Base-by-base conservation (phyloP, 2,888 invertebrate genomes). In the Heliconius aoede region DNA sequence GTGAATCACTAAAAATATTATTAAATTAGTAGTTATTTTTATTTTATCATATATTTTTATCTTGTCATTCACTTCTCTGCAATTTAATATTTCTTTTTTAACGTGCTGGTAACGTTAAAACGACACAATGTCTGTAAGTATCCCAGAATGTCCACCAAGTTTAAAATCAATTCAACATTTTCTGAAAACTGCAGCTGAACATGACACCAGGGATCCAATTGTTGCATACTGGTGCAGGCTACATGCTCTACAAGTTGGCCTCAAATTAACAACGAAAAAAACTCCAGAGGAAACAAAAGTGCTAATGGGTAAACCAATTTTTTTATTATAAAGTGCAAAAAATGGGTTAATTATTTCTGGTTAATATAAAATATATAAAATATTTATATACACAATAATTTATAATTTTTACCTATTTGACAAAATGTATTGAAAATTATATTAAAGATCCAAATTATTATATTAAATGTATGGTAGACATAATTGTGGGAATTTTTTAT, bases 201-300 rank as follows among this genome's bases (percentile, higher is more conserved):
- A 99, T 94, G 99, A 99, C 86, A 94, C 95, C 55, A 95, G 99
- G 83, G 99, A 99, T 94, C 95, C 97, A 58, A 96, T 98, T 55
- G 96, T 99, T 64, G 96, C 98, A 69, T 99, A 99, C 91, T 99
- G 99, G 98, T 96, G 98, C 89, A 96, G 99, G 36, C 95, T 99
- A 74, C 98, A 98, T 92, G 98, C 99, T 0, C 95, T 99, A 74
- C 98, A 99, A 95, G 95, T 96, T 76, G 99, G 98, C 0, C 95
- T 99, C 82, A 97, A 97, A 88, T 86, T 96, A 80, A 97, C 95
- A 84, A 91, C 89, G 5, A 97, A 96, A 72, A 98, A 97, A 88
- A 97, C 97, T 64, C 96, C 97, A 1, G 97, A 98, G 83, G 99
- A 99, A 87, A 97, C 97, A 0, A 96, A 96, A 86, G 95, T 98